Percentiles rank a stretch among this genome's conserved stretches.
These are phyloP conservation scores for Heliothis virescens DNA, from an alignment of 1,140 invertebrate species.

Conservation along the genomic window DNA sequence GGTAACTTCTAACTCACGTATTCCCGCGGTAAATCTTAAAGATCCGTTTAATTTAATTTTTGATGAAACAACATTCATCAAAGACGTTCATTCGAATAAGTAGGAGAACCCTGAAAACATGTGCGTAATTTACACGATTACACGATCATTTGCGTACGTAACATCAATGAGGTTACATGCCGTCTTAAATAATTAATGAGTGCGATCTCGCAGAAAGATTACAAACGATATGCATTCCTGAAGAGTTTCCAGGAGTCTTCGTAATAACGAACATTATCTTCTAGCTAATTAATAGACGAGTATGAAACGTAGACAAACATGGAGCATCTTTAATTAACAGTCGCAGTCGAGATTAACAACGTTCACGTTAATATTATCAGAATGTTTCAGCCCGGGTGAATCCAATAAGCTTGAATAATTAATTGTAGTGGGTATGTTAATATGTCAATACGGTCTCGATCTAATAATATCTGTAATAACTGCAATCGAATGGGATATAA, in stretches of 20 bases:
- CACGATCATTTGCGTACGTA: conserved; percentile 36
- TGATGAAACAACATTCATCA: neutral
- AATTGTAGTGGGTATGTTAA: conserved; percentile 47
- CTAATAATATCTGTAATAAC: conserved; percentile 35
- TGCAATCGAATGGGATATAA: conserved; percentile 9
- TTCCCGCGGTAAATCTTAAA: neutral
- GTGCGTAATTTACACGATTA: conserved; percentile 37
- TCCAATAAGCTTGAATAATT: conserved; percentile 56
- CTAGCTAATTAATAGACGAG: conserved; percentile 20
- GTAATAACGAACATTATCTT: conserved; percentile 30
- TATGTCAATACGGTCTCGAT: conserved; percentile 40
- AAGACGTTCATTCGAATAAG: conserved; percentile 5
- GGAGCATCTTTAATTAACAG: conserved; percentile 54
- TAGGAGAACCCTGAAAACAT: conserved; percentile 9
- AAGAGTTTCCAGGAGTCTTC: conserved; percentile 23
- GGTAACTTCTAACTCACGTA: neutral
- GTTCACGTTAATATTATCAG: conserved; percentile 55
- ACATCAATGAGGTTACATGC: conserved; percentile 47
- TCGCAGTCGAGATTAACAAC: conserved; percentile 53
- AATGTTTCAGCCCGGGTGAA: conserved; percentile 50
- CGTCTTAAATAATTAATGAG: conserved; percentile 49
- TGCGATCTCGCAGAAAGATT: conserved; percentile 44
- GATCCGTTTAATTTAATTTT: neutral
- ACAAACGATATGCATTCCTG: conserved; percentile 47
- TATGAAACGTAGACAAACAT: conserved; percentile 31